Percentiles rank a stretch among this genome's conserved stretches.
Conservation (phyloP, 2,888 invertebrate genomes). For the Ophonus ardosiacus region DNA sequence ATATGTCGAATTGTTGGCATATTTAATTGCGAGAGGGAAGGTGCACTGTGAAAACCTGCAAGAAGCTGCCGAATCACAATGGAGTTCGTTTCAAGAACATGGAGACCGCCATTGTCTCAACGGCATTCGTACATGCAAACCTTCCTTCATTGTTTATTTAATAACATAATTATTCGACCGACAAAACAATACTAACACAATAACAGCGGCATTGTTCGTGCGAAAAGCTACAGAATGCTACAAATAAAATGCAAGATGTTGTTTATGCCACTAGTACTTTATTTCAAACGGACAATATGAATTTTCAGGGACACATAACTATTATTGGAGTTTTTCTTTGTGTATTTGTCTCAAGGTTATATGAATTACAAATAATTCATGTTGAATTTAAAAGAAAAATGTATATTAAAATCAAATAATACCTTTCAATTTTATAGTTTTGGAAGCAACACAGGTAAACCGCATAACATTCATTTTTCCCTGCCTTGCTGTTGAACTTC, state of each 20-base stretch:
- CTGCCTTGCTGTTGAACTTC: too few relatives aligned
- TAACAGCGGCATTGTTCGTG: conserved; percentile 51
- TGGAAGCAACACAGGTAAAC: not conserved
- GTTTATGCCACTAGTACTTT: conserved; percentile 25
- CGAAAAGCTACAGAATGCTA: conserved; percentile 49
- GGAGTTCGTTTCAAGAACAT: conserved; percentile 55
- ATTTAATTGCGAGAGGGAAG: conserved; percentile 52
- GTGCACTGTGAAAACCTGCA: conserved; percentile 56
- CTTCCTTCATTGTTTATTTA: conserved; percentile 59
- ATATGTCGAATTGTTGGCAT: conserved; percentile 56
- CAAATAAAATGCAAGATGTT: conserved; percentile 43
- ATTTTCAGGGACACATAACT: conserved; percentile 1
- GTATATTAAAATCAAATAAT: not conserved
- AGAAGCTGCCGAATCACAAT: conserved; percentile 48
- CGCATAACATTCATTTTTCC: too few relatives aligned
- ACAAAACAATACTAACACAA: conserved; percentile 58
- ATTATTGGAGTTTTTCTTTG: not conserved
- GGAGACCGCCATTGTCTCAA: conserved; percentile 40
- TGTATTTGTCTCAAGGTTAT: not conserved
- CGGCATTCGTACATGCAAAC: conserved; percentile 49
- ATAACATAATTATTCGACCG: conserved; percentile 57
- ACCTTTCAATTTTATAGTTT: not conserved
- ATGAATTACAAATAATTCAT: not conserved
- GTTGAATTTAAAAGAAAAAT: not conserved
- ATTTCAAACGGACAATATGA: conserved; percentile 28